phyloP scores from a whole-genome alignment of 2,113 vertebrate genomes.

The Desmodus rotundus region DNA sequence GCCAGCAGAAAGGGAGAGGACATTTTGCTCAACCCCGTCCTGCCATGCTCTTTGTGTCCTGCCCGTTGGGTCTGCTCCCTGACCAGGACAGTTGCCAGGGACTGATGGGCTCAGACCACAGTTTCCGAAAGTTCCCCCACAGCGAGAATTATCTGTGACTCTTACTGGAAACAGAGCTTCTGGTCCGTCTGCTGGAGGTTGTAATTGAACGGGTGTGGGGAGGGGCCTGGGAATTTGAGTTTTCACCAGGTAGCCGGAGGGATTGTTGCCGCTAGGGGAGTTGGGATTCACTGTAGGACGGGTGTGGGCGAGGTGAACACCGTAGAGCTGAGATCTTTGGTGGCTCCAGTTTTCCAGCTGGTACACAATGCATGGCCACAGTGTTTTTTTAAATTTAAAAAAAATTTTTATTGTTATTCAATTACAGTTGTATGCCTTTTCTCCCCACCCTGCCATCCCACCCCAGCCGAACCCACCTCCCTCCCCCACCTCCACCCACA shows the following conservation, averaged over 20 bases:
- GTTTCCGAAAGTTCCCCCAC: background rate
- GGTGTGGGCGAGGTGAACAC: background rate
- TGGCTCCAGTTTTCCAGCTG: background rate
- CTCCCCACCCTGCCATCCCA: no score
- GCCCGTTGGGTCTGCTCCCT: background rate
- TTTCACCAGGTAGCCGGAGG: background rate
- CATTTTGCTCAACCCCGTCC: background rate
- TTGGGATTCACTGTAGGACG: background rate
- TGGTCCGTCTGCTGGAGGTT: background rate
- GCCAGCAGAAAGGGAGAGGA: background rate
- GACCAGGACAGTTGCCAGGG: background rate
- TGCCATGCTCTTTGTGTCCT: background rate
- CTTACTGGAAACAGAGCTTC: slow-evolving; percentile 5
- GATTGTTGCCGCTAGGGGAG: background rate
- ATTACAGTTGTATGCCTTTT: no score
- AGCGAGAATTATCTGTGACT: background rate
- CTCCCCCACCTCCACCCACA: no score
- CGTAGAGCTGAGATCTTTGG: background rate
- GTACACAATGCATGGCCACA: background rate
- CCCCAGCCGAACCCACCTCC: no score
- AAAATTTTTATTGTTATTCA: no score
- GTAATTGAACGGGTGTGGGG: background rate
- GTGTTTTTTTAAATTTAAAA: no score
- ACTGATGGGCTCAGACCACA: background rate
- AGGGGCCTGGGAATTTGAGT: background rate